Evolutionary conservation across 1,140 invertebrate species (phyloP), one percentile per base, ranked within the genome.

Genomic region (Tenebrio molitor): DNA sequence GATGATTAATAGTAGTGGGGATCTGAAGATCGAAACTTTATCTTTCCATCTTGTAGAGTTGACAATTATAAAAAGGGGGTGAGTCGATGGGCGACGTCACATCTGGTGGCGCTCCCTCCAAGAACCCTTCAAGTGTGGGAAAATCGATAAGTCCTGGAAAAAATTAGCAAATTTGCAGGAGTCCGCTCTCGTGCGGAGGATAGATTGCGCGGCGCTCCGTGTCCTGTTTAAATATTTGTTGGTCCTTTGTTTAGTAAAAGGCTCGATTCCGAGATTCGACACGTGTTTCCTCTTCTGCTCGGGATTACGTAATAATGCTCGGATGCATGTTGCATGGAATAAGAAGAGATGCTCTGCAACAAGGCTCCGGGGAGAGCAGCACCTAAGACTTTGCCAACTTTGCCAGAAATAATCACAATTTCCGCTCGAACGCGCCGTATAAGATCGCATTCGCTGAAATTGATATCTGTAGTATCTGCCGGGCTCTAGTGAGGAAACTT

Each of bases 301-400:
- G 16, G 21, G 44, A 58, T 29, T 58, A 58, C 23, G 50, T 58
- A 58, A 29, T 58, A 25, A 58, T 58, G 23, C 6, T 8, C 5
- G 50, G 23, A 58, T 58, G 50, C 50, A 58, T 25, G 21, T 58
- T 58, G 50, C 50, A 58, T 58, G 50, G 15, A 58, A 50, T 50
- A 50, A 50, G 16, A 15, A 21, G 21, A 58, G n/a, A 6, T 58
- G 21, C n/a, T 29, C 23, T 58, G 50, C 8, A 58, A 58, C 50
- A 58, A 29, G 50, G 29, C 50, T n/a, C 50, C 1, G 5, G 50
- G 14, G 50, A 58, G 1, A n/a, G 10, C 6, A 58, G n/a, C 44
- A 17, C 44, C 17, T 21, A 50, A 21, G 15, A 50, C 42, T 8
- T 44, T 16, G 42, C 15, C 15, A 50, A 50, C 16, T 50, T 50